Conservation (phyloP, 1,140 invertebrate genomes). For the Leptestheria dahalacensis region DNA sequence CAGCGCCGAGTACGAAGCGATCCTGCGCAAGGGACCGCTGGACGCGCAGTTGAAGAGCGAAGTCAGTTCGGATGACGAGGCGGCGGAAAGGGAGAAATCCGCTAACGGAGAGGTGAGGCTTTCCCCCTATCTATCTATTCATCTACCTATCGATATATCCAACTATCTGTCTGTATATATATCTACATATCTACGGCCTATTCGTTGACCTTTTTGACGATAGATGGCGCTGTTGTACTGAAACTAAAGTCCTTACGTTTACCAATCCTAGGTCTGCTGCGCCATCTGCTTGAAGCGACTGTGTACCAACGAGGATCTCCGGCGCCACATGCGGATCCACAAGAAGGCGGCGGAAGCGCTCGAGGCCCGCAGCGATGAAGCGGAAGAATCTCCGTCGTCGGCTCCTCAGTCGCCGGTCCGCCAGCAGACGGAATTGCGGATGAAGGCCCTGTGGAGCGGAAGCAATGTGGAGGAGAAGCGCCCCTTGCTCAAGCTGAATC, state of each 20-base stretch:
- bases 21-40: conserved; percentile 16
- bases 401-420: not conserved
- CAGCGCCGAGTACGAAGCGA: conserved; percentile 30
- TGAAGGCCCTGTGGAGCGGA: conserved; percentile 22
- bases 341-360: conserved; percentile 15
- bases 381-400: conserved; percentile 14
- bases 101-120: not conserved
- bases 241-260: conserved; percentile 17
- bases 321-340: conserved; percentile 63
- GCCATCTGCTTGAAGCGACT: conserved; percentile 81
- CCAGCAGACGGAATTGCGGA: conserved; percentile 11
- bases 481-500: not conserved
- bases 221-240: not conserved
- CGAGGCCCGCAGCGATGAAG: conserved; percentile 18
- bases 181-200: not conserved
- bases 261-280: conserved; percentile 71
- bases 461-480: conserved; percentile 24
- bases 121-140: not conserved
- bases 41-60: conserved; percentile 16
- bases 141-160: not conserved
- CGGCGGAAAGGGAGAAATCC: conserved; percentile 2
- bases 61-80: conserved; percentile 11
- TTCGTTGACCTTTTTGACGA: not conserved
- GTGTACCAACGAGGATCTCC: conserved; percentile 82
- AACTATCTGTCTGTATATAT: not conserved